Conservation (phyloP, 2,888 invertebrate genomes). For the Temnothorax rugatulus region DNA sequence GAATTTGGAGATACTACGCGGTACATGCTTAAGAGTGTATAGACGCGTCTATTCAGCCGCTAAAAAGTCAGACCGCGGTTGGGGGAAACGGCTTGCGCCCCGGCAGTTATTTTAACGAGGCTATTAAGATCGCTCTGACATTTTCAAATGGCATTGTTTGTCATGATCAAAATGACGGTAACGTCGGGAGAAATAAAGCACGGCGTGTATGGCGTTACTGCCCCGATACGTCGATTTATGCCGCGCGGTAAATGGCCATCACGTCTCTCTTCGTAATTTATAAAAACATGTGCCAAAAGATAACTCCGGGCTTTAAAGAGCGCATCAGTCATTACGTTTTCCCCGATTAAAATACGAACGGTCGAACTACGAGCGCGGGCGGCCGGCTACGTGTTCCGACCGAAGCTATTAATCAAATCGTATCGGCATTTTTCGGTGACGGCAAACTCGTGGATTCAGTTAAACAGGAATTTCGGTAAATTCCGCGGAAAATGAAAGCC, state of each 20-base stretch:
- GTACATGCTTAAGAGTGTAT: no score
- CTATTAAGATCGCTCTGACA: conserved; percentile 38
- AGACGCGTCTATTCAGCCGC: neutral
- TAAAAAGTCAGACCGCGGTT: conserved; percentile 7
- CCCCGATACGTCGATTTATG: conserved; percentile 19
- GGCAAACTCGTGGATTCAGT: conserved; percentile 44
- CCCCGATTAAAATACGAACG: conserved; percentile 22
- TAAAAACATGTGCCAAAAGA: conserved; percentile 16
- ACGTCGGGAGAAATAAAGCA: conserved; percentile 4
- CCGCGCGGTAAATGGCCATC: neutral
- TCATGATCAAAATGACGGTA: conserved; percentile 12
- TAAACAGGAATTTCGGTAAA: conserved; percentile 54
- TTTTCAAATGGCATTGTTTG: conserved; percentile 36
- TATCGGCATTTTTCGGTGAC: conserved; percentile 42
- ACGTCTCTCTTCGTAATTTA: conserved; percentile 15
- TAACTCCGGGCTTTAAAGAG: conserved; percentile 16
- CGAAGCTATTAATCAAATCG: conserved; percentile 41
- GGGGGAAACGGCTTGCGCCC: no score
- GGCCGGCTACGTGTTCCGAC: neutral
- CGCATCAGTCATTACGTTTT: conserved; percentile 21
- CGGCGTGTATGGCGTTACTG: neutral
- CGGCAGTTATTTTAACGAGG: conserved; percentile 31
- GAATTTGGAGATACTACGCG: no score
- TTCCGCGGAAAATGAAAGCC: conserved; percentile 45
- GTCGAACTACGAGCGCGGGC: neutral